Conservation (phyloP, 1,140 invertebrate species). For the Apis cerana region DNA sequence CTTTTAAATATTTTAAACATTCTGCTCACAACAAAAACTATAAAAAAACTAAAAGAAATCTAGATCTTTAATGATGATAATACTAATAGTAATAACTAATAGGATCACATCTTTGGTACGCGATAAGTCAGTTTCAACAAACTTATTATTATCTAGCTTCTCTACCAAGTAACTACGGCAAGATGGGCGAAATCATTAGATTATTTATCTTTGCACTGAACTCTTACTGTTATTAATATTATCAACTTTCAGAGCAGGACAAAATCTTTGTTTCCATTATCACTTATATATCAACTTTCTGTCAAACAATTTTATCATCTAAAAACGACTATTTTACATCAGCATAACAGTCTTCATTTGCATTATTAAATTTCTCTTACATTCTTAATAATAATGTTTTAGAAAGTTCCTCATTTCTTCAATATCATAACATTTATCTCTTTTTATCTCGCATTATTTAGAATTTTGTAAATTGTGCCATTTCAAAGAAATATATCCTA, state of each 20-base stretch:
- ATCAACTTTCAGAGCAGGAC: slow-evolving; percentile 44
- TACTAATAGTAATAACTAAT: slow-evolving; percentile 56
- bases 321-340: slow-evolving; percentile 60
- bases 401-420: slow-evolving; percentile 35
- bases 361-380: slow-evolving; percentile 57
- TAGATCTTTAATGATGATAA: slow-evolving; percentile 55
- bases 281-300: slow-evolving; percentile 39
- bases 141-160: slow-evolving; percentile 6
- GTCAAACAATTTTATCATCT: slow-evolving; percentile 51
- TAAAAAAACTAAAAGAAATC: slow-evolving; percentile 65
- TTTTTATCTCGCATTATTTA: slow-evolving; percentile 30
- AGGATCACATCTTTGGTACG: slow-evolving; percentile 72
- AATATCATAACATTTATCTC: slow-evolving; percentile 40
- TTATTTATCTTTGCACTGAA: slow-evolving; percentile 39
- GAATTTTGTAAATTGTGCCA: slow-evolving; percentile 40
- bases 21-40: slow-evolving; percentile 24
- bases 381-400: slow-evolving; percentile 48
- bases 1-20: background rate
- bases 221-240: slow-evolving; percentile 43
- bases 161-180: slow-evolving; percentile 50
- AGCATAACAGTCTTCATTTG: slow-evolving; percentile 63
- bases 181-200: slow-evolving; percentile 43
- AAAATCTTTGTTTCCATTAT: slow-evolving; percentile 43
- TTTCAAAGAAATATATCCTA: slow-evolving; percentile 19
- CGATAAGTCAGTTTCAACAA: slow-evolving; percentile 55